Evolutionary conservation across 2,888 invertebrate species (phyloP).

Genomic region (Oscheius sp.): DNA sequence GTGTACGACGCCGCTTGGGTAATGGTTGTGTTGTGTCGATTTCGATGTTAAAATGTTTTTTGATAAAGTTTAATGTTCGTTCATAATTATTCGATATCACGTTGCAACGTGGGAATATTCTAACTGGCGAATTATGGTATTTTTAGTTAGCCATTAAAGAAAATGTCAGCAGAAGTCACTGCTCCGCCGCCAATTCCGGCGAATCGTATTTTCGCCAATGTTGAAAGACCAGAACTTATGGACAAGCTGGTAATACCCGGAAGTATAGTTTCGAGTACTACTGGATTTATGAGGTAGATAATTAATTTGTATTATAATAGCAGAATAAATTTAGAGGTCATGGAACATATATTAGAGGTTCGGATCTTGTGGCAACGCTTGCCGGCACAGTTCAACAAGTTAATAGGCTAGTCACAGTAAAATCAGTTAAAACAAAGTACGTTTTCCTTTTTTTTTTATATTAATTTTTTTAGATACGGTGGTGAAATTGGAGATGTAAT

Average conservation of each 20-base stretch:
- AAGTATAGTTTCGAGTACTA: slow-evolving; percentile 42
- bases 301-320: background rate
- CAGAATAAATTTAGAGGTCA: slow-evolving; percentile 83
- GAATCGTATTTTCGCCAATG: slow-evolving; percentile 23
- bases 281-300: slow-evolving; percentile 25
- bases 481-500: slow-evolving; percentile 95
- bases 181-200: slow-evolving; percentile 33
- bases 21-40: slow-evolving; percentile 38
- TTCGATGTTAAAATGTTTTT: slow-evolving; percentile 33
- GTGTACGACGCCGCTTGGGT: slow-evolving; percentile 30
- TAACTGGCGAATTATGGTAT: background rate
- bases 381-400: slow-evolving; percentile 94
- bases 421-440: slow-evolving; percentile 86
- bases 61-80: slow-evolving; percentile 28
- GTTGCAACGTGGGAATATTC: background rate
- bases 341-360: slow-evolving; percentile 86
- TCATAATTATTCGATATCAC: background rate
- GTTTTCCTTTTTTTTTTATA: background rate
- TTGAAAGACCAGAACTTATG: slow-evolving; percentile 24
- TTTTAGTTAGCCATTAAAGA: background rate
- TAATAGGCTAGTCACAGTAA: slow-evolving; percentile 91
- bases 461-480: slow-evolving; percentile 74
- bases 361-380: slow-evolving; percentile 87
- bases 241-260: slow-evolving; percentile 55
- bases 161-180: slow-evolving; percentile 20